Percentiles rank a stretch among this genome's conserved stretches.
These are phyloP conservation scores for Phengaris arion DNA, from an alignment of 2,888 invertebrate species.

Conservation along the genomic window DNA sequence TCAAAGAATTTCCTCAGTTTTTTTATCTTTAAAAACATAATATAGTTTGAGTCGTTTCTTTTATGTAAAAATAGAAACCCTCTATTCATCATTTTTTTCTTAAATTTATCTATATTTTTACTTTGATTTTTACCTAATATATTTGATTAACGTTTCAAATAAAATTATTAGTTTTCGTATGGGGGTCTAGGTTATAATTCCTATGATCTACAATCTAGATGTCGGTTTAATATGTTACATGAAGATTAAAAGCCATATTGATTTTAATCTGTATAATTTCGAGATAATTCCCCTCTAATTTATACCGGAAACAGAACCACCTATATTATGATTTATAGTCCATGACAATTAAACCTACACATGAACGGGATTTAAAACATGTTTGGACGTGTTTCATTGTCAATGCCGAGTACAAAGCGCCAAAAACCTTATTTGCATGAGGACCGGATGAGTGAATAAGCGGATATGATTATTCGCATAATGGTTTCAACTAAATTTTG, in stretches of 20 bases:
- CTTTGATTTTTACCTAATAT: too few relatives aligned
- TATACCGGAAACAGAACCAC: conserved; percentile 26
- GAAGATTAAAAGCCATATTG: background rate
- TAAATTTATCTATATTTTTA: too few relatives aligned
- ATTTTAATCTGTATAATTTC: background rate
- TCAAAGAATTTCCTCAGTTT: background rate
- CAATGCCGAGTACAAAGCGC: conserved; percentile 32
- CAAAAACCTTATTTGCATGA: conserved; percentile 45
- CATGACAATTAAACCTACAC: conserved; percentile 26
- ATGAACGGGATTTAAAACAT: conserved; percentile 19
- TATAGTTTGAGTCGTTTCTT: too few relatives aligned
- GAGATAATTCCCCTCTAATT: conserved; percentile 7
- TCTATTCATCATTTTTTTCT: too few relatives aligned
- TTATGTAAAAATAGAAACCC: too few relatives aligned
- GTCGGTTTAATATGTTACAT: background rate
- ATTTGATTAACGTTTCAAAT: too few relatives aligned
- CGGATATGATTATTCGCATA: conserved; percentile 66
- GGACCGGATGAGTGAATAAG: conserved; percentile 62
- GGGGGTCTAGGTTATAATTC: too few relatives aligned
- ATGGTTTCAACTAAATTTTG: conserved; percentile 56
- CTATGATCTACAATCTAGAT: background rate
- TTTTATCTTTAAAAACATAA: too few relatives aligned
- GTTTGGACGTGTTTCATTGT: conserved; percentile 29
- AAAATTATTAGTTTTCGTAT: too few relatives aligned
- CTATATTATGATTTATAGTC: conserved; percentile 5